These are phyloP conservation scores for Nomada hirtipes DNA, from an alignment of 2,888 invertebrate species.

Conservation along the genomic window DNA sequence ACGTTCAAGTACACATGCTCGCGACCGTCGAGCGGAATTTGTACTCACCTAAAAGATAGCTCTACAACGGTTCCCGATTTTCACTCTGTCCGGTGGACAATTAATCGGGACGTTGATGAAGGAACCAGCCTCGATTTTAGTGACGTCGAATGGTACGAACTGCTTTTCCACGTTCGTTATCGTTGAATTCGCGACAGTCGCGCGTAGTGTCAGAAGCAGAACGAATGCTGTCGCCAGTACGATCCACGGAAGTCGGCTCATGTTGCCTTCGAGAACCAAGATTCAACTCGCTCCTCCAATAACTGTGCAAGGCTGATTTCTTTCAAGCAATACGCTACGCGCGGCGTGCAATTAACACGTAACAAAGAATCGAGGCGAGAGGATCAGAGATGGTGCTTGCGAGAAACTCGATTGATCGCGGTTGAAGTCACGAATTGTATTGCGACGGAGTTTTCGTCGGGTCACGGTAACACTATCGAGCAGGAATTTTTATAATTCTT, in stretches of 20 bases:
- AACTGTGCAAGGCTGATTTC: neutral
- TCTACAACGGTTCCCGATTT: constrained; percentile 77
- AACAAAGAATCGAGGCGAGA: neutral
- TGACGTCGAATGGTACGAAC: constrained; percentile 69
- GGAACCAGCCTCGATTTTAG: constrained; percentile 65
- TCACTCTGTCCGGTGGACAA: constrained; percentile 75
- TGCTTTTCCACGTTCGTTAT: constrained; percentile 48
- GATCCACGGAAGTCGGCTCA: constrained; percentile 64
- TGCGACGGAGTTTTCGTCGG: neutral
- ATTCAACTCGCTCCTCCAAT: neutral
- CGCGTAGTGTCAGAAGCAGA: constrained; percentile 16
- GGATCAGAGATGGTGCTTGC: too few relatives aligned
- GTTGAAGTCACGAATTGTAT: neutral
- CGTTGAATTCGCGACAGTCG: constrained; percentile 36
- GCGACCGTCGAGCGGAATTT: neutral
- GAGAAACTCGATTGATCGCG: neutral
- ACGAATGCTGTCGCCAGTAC: constrained; percentile 52
- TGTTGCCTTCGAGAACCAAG: constrained; percentile 25
- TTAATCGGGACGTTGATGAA: constrained; percentile 77
- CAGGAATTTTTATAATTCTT: constrained; percentile 7
- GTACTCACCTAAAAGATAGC: constrained; percentile 75
- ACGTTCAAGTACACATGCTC: too few relatives aligned
- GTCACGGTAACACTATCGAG: neutral
- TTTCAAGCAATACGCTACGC: too few relatives aligned
- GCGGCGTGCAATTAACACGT: neutral